phyloP scores from a whole-genome alignment of 2,888 invertebrate species.

The Drosophila paramelanica region DNA sequence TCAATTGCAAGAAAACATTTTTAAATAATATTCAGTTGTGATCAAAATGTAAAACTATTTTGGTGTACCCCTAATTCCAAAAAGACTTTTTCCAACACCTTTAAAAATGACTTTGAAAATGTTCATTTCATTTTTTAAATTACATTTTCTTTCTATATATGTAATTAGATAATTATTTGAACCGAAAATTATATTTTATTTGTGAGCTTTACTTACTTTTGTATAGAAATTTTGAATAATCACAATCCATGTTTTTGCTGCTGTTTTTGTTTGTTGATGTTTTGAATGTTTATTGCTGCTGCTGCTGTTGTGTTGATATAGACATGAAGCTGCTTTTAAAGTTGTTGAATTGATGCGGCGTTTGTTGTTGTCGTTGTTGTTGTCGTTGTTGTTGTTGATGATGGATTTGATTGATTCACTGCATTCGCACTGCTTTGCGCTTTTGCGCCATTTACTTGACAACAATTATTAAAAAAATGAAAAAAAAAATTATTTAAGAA shows the following conservation, averaged over 20 bases:
- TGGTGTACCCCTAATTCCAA: no score
- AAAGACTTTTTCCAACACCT: no score
- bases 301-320: constrained; percentile 26
- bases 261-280: constrained; percentile 7
- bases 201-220: constrained; percentile 63
- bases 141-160: no score
- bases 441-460: constrained; percentile 49
- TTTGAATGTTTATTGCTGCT: constrained; percentile 27
- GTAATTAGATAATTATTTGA: not conserved
- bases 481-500: constrained; percentile 5
- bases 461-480: constrained; percentile 28
- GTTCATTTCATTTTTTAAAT: no score
- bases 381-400: constrained; percentile 5
- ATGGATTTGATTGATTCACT: constrained; percentile 52
- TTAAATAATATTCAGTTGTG: no score
- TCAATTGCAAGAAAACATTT: no score
- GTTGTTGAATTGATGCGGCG: constrained; percentile 23
- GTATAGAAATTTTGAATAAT: constrained; percentile 73
- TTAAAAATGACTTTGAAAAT: no score
- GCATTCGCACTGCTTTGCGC: constrained; percentile 30
- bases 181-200: not conserved
- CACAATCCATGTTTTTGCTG: constrained; percentile 64
- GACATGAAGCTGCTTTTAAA: constrained; percentile 39
- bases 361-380: constrained; percentile 3
- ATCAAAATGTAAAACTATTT: no score